Base-by-base conservation (phyloP, 2,797 vertebrate species). In the Falco cherrug region DNA sequence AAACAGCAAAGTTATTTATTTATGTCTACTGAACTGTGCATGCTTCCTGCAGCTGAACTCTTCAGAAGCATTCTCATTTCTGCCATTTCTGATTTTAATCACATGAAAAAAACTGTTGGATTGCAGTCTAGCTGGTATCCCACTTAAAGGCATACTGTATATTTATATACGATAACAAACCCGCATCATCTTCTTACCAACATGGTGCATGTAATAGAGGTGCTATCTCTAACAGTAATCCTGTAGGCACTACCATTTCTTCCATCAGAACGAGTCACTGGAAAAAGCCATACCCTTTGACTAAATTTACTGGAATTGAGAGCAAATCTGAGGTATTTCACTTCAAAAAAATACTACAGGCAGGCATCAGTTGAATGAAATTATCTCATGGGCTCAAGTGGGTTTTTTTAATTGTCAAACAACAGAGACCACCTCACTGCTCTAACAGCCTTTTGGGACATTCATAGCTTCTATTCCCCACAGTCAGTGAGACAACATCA, bases 401-500 rank as follows among this genome's bases (percentile, higher is more conserved):
- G 17, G 18, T 53, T 24, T 3, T 0, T 21, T n/a, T 25, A 21
- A n/a, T 5, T 69, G 9, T 33, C 48, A 75, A 86, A 83, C 28
- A 51, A 25, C 0, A 71, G 50, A 13, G 39, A 86, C 35, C 13
- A 67, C 14, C 37, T 69, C 48, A 61, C 47, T 31, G 37, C 14
- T 87, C 26, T 37, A 75, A 59, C 26, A 74, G 10, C 33, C 51
- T 48, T 73, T 61, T 45, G 16, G 6, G 6, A 21, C 87, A 77
- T 28, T 43, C 3, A 0, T 54, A 54, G 17, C 28, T 84, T 70
- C 48, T 75, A 13, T 28, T n/a, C 14, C 22, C 39, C 25, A 37
- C 7, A 29, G 43, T 4, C 7, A 2, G 18, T 35, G 43, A 79
- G 65, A 79, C 0, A 21, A n/a, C 16, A 41, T 6, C 0, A 0